phyloP scores from a whole-genome alignment of 92 coral and sea anemone genomes.

The Umimayanthus chanpuru region DNA sequence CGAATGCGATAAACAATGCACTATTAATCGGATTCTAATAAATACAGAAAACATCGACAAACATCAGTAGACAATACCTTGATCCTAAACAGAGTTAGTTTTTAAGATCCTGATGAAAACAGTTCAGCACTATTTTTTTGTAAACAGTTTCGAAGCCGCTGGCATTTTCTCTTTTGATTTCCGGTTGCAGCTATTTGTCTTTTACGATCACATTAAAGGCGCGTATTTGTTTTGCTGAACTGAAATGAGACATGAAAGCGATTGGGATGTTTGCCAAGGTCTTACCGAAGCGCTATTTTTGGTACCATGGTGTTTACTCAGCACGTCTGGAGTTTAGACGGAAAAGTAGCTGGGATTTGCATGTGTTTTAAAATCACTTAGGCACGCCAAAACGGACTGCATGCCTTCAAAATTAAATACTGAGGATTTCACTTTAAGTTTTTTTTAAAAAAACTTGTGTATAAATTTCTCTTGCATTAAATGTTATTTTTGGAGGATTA shows the following conservation, averaged over 20 bases:
- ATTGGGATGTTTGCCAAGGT: conserved; percentile 26
- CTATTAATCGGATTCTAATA: not conserved
- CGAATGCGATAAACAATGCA: not conserved
- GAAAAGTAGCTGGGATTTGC: conserved; percentile 13
- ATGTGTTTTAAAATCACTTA: no score
- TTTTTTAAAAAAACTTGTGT: no score
- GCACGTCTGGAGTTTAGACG: conserved; percentile 3
- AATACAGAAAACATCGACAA: not conserved
- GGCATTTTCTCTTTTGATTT: conserved; percentile 15
- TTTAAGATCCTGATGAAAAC: not conserved
- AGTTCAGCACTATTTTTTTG: not conserved
- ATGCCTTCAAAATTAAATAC: not conserved
- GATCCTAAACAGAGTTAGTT: not conserved
- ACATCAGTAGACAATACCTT: not conserved
- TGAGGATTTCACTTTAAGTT: not conserved
- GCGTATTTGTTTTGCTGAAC: conserved; percentile 14
- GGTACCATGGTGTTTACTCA: not conserved
- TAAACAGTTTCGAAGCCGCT: not conserved
- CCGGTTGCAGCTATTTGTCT: conserved; percentile 15
- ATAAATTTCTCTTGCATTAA: no score
- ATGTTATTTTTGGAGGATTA: no score
- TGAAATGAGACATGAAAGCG: conserved; percentile 18
- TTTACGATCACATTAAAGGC: not conserved
- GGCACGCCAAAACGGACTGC: not conserved
- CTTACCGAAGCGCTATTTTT: conserved; percentile 9